These are phyloP conservation scores for Calameuta idolon DNA, from an alignment of 2,888 invertebrate species.

Conservation along the genomic window DNA sequence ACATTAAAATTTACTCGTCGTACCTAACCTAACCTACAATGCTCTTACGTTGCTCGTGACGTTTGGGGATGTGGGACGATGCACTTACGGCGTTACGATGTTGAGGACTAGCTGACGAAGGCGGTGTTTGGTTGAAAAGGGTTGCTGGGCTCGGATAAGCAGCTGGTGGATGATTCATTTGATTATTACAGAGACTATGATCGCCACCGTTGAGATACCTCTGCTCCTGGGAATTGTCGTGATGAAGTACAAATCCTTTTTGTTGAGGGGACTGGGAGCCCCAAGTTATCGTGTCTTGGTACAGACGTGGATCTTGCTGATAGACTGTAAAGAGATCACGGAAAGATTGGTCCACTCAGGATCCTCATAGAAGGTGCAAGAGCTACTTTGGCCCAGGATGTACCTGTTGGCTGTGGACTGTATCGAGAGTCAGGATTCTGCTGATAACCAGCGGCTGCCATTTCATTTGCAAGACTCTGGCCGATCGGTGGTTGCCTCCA, in stretches of 20 bases:
- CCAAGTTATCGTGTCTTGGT: conserved; percentile 63
- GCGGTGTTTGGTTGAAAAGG: conserved; percentile 69
- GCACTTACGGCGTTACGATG: conserved; percentile 69
- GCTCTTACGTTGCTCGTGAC: too few relatives aligned
- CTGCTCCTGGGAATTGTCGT: conserved; percentile 68
- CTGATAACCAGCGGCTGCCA: conserved; percentile 59
- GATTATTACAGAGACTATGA: conserved; percentile 69
- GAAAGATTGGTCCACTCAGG: too few relatives aligned
- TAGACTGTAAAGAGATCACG: conserved; percentile 43
- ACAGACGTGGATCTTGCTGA: conserved; percentile 60
- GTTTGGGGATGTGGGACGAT: too few relatives aligned
- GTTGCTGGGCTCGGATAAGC: conserved; percentile 67
- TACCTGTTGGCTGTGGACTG: conserved; percentile 54
- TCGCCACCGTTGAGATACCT: conserved; percentile 78
- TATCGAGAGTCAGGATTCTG: conserved; percentile 59
- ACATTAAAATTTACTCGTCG: too few relatives aligned
- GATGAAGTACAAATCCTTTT: conserved; percentile 77
- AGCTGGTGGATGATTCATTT: conserved; percentile 70
- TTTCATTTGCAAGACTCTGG: conserved; percentile 64
- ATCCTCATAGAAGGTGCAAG: not conserved
- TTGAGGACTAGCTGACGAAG: conserved; percentile 75
- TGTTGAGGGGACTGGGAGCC: conserved; percentile 65
- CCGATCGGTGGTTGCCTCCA: conserved; percentile 68
- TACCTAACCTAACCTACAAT: too few relatives aligned
- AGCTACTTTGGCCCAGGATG: not conserved